Conservation (phyloP, 2,888 invertebrate species). For the Agrochola lota region DNA sequence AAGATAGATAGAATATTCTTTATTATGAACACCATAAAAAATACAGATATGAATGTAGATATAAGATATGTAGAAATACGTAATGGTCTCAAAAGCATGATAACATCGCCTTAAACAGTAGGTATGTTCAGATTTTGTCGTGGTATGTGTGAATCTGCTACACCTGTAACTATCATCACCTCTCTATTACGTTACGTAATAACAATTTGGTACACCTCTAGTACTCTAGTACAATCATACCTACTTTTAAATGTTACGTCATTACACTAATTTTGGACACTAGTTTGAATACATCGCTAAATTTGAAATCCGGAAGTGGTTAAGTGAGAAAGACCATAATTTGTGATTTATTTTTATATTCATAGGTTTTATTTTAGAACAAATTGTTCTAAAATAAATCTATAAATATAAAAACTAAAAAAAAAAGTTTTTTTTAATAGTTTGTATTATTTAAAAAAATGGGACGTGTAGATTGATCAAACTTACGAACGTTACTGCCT, state of each 20-base stretch:
- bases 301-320: background rate
- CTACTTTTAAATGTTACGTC: constrained; percentile 39
- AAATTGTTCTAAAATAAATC: too few relatives aligned
- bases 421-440: too few relatives aligned
- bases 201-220: constrained; percentile 31
- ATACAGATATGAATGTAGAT: too few relatives aligned
- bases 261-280: constrained; percentile 7
- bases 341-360: background rate
- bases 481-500: too few relatives aligned
- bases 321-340: background rate
- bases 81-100: background rate
- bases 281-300: background rate
- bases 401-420: too few relatives aligned
- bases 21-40: too few relatives aligned
- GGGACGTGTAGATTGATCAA: too few relatives aligned
- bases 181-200: constrained; percentile 61
- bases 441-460: too few relatives aligned
- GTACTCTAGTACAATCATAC: constrained; percentile 35
- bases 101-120: constrained; percentile 48
- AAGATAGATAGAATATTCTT: too few relatives aligned
- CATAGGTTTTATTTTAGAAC: too few relatives aligned
- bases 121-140: constrained; percentile 24
- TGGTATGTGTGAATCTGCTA: constrained; percentile 58
- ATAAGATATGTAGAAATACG: too few relatives aligned
- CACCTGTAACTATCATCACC: constrained; percentile 53